These are phyloP conservation scores for Egretta garzetta DNA, from an alignment of 2,113 vertebrate species.

Conservation along the genomic window DNA sequence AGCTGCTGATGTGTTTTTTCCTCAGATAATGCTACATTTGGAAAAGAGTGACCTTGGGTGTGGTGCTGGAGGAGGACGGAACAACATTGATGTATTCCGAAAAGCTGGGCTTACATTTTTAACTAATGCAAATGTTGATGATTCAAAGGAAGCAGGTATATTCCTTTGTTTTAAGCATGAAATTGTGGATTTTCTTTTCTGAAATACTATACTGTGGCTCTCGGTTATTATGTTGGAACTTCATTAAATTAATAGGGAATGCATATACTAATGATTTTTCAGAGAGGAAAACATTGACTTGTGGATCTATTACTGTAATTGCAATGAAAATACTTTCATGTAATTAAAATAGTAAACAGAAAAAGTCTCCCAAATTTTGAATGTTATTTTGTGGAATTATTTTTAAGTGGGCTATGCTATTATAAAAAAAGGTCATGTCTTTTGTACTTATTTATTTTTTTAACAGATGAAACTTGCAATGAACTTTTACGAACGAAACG, in stretches of 20 bases:
- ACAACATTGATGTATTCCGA: conserved; percentile 84
- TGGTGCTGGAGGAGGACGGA: conserved; percentile 87
- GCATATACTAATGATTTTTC: not conserved
- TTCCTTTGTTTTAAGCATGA: not conserved
- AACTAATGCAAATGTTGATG: conserved; percentile 85
- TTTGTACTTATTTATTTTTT: not conserved
- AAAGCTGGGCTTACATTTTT: conserved; percentile 89
- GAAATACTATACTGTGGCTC: not conserved
- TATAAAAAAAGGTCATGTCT: not conserved
- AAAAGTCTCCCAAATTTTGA: not conserved
- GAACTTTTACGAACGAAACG: conserved; percentile 72
- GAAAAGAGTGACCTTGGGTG: conserved; percentile 91
- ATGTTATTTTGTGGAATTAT: not conserved
- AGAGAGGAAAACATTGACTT: not conserved
- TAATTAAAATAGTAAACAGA: not conserved
- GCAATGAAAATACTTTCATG: not conserved
- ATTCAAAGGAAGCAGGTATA: conserved; percentile 60
- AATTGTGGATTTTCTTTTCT: not conserved
- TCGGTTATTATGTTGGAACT: not conserved
- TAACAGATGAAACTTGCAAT: conserved; percentile 68
- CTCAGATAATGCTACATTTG: conserved; percentile 80
- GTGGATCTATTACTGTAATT: not conserved
- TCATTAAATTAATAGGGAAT: not conserved
- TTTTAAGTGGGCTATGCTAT: not conserved
- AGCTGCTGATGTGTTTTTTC: not conserved